Base-by-base conservation (phyloP, 2,888 invertebrate genomes). In the Caenorhabditis uteleia region DNA sequence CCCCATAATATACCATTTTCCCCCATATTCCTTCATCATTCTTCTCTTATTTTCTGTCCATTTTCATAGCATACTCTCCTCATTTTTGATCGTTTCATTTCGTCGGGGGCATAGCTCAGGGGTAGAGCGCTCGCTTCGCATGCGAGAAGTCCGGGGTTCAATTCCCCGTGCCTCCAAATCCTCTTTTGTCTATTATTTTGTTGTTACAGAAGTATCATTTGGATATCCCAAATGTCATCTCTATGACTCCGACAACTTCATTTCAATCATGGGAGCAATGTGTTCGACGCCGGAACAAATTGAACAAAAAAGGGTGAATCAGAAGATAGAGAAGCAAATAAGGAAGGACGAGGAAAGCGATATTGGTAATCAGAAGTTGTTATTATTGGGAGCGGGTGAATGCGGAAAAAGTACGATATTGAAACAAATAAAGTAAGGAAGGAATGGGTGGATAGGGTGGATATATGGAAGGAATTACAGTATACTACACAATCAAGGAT, bases 71-170 rank as follows among this genome's bases (percentile, higher is more conserved):
- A n/a, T 23, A 26, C 27, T 25, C 12, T 20, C 21, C 20, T 20
- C 8, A n/a, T 31, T 40, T 31, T 40, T 27, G 23, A 7, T 31
- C 33, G 20, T 25, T 31, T 33, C 2, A 31, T 5, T 42, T 42
- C 21, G 8, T 5, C 20, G 61, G 64, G 64, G 64, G 60, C 68
- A 64, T 70, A 68, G 70, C 70, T 71, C 72, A 72, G 72, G 57
- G 72, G 72, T 73, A 73, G 72, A 73, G 72, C 72, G 72, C 72
- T 70, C 72, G 70, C 72, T 73, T 73, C 67, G 75, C 77, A 76
- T 77, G 77, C 69, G 77, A 70, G 75, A 77, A 70, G 75, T 70
- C 77, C 62, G 74, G 75, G 72, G 75, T 75, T 75, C 74, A 68
- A 75, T 70, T 65, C 74, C 74, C 74, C 73, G 67, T 69, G 64